Base-by-base conservation (phyloP, 1,140 invertebrate species). In the Drosophila lini region DNA sequence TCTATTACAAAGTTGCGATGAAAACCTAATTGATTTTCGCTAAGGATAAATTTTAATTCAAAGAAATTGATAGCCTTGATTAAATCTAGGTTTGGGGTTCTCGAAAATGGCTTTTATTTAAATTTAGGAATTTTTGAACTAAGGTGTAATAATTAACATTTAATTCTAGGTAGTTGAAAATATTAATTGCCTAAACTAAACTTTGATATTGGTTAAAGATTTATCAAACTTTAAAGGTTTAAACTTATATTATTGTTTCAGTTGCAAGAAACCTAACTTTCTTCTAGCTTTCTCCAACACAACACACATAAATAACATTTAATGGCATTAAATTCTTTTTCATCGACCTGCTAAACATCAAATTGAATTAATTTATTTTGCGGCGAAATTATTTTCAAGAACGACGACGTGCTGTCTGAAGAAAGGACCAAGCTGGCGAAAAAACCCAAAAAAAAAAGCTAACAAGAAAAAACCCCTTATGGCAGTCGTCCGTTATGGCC, bases 401-500 rank as follows among this genome's bases (percentile, higher is more conserved):
- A 64, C 59, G 5, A 15, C 42, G 16, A 34, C 19, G 16, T 45
- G 42, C 16, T 22, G 25, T 16, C 34, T 48, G 22, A n/a, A 40
- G 5, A 50, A 47, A 22, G 3, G n/a, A 10, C 15, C 40, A 22
- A 22, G 56, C 28, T 15, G 32, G 13, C 6, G 5, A 15, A 47
- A 28, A 50, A 50, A 16, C 0, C 5, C 9, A 3, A 16, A 4
- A 4, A 36, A 36, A 16, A 50, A 15, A 28, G 3, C 22, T n/a
- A 32, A 16, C 16, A 48, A 15, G 15, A 32, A 62, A 16, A 59
- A 50, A 57, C 25, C 61, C 60, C 38, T 40, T 41, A 52, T 56
- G 45, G 38, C 68, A 34, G 15, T 62, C 25, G 42, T 3, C 50
- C 53, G 42, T 69, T 77, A 61, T 78, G 52, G 28, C 56, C 74